phyloP scores from a whole-genome alignment of 2,888 invertebrate genomes.

The Rambutsinella grinnellia region DNA sequence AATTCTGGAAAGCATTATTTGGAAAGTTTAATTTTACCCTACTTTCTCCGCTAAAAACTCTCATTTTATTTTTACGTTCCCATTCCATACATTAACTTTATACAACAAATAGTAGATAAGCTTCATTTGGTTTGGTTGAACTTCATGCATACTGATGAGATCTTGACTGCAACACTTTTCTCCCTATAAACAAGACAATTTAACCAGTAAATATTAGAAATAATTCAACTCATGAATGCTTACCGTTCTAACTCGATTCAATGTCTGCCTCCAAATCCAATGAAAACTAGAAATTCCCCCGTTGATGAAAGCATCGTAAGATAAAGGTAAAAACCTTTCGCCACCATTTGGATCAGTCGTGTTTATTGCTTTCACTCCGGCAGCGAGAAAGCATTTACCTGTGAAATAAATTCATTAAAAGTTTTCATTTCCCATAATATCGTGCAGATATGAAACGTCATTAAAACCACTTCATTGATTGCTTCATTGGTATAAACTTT shows the following conservation, averaged over 20 bases:
- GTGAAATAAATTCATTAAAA: background rate
- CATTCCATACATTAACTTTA: constrained; percentile 19
- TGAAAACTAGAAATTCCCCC: constrained; percentile 58
- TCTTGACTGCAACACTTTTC: constrained; percentile 57
- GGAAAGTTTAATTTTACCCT: too few species aligned
- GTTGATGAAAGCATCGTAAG: constrained; percentile 49
- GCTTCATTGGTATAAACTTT: too few species aligned
- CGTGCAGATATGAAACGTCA: too few species aligned
- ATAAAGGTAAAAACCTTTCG: constrained; percentile 60
- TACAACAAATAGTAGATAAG: constrained; percentile 52
- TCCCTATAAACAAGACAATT: constrained; percentile 42
- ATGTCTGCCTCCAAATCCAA: constrained; percentile 64
- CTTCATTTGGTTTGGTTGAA: constrained; percentile 56
- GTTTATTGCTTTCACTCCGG: constrained; percentile 50
- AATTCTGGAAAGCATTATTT: too few species aligned
- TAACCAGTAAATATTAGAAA: background rate
- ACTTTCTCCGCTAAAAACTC: background rate
- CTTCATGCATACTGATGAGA: constrained; percentile 59
- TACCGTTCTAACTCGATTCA: constrained; percentile 61
- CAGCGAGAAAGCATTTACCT: constrained; percentile 61
- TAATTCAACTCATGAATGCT: background rate
- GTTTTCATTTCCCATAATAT: too few species aligned
- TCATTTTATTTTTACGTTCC: constrained; percentile 1
- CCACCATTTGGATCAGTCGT: constrained; percentile 49
- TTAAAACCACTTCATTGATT: too few species aligned